These are phyloP conservation scores for Ophioninae sp. DNA, from an alignment of 2,888 invertebrate species.

Conservation along the genomic window DNA sequence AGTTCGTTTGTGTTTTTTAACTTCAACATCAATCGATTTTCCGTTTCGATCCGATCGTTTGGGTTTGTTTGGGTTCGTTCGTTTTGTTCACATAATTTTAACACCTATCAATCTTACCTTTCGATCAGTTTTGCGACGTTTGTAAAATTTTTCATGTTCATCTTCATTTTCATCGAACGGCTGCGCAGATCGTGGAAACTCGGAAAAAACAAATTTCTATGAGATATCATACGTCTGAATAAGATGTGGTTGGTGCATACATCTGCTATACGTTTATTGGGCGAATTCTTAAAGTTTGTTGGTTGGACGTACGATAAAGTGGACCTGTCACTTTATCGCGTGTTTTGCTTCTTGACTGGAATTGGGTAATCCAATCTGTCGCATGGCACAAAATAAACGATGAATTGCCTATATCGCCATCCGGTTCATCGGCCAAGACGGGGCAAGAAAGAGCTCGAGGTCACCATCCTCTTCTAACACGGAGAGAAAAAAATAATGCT, in stretches of 20 bases:
- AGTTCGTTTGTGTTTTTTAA: too few relatives aligned
- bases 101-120: neutral
- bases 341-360: slow-evolving; percentile 1
- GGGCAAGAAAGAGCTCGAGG: slow-evolving; percentile 3
- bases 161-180: neutral
- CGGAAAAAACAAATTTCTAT: neutral
- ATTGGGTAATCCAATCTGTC: neutral
- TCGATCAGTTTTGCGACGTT: neutral
- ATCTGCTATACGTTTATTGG: slow-evolving; percentile 1
- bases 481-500: neutral
- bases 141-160: neutral
- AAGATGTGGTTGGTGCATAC: neutral
- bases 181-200: neutral
- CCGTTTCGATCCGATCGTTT: too few relatives aligned
- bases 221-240: neutral
- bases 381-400: neutral
- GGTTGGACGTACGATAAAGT: neutral
- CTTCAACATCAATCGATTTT: too few relatives aligned
- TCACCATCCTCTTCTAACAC: neutral
- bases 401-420: slow-evolving; percentile 21
- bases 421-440: neutral
- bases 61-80: too few relatives aligned
- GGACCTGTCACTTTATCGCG: neutral
- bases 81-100: too few relatives aligned
- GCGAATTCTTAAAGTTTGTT: neutral